These are phyloP conservation scores for Chloroceryle inda DNA, from an alignment of 2,797 vertebrate species.

Conservation along the genomic window DNA sequence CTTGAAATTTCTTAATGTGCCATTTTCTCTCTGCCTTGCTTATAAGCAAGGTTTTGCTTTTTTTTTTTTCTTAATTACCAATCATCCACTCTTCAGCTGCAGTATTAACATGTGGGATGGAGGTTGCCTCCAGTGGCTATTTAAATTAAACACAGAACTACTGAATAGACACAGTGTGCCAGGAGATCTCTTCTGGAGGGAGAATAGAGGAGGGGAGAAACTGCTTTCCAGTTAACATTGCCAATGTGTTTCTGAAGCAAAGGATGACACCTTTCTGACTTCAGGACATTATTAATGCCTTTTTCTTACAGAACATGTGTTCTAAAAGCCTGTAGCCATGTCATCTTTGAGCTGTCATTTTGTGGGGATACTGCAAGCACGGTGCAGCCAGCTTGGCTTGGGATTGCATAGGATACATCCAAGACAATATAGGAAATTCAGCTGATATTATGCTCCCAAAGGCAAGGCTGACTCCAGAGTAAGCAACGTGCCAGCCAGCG, in stretches of 20 bases:
- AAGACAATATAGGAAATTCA: background rate
- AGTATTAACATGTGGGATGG: background rate
- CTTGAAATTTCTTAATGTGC: background rate
- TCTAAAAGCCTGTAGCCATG: background rate
- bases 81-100: background rate
- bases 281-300: conserved; percentile 30
- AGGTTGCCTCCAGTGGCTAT: conserved; percentile 2
- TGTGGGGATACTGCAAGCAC: background rate
- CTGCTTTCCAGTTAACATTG: background rate
- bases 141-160: conserved; percentile 24
- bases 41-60: background rate
- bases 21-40: background rate
- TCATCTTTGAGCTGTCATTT: conserved; percentile 31
- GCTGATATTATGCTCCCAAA: background rate
- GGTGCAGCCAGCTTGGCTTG: background rate
- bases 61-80: conserved; percentile 22
- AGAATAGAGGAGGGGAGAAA: background rate
- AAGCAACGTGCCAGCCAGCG: background rate
- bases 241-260: conserved; percentile 11
- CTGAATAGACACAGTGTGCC: background rate
- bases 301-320: conserved; percentile 32
- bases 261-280: conserved; percentile 25
- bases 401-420: background rate
- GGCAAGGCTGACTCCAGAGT: background rate
- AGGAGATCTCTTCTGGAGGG: background rate